Evolutionary conservation across 2,888 invertebrate species (phyloP).

Genomic region (Lordiphosa andalusiaca): DNA sequence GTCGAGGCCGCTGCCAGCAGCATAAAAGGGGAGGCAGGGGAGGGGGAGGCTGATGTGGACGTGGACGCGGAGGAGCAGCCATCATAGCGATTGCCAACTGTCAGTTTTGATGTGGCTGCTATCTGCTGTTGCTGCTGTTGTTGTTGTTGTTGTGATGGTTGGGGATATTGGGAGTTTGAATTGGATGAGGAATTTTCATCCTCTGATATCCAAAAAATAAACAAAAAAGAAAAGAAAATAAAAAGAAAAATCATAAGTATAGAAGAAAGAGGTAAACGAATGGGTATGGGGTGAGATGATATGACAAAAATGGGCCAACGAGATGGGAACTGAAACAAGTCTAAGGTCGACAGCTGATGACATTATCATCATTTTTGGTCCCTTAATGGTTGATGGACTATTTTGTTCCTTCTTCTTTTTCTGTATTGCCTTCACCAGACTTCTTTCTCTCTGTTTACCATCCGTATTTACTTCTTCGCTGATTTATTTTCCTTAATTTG

Average conservation of each 20-base stretch:
- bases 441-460: no score
- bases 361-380: no score
- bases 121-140: slow-evolving; percentile 39
- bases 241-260: slow-evolving; percentile 13
- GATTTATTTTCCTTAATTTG: no score
- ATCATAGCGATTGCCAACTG: slow-evolving; percentile 13
- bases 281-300: background rate
- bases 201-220: slow-evolving; percentile 68
- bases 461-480: no score
- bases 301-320: slow-evolving; percentile 8
- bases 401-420: no score
- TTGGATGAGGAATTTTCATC: slow-evolving; percentile 75
- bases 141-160: slow-evolving; percentile 48
- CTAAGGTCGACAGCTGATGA: no score
- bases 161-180: slow-evolving; percentile 61
- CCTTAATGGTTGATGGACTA: no score
- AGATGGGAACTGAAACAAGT: no score
- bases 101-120: slow-evolving; percentile 3
- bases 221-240: slow-evolving; percentile 36
- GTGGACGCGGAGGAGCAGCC: background rate
- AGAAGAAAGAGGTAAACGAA: background rate
- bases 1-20: slow-evolving; percentile 11
- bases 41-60: background rate
- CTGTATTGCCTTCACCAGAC: no score
- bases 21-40: slow-evolving; percentile 24